Conservation (phyloP, 2,888 invertebrate species). For the Ptilodon capucinus region DNA sequence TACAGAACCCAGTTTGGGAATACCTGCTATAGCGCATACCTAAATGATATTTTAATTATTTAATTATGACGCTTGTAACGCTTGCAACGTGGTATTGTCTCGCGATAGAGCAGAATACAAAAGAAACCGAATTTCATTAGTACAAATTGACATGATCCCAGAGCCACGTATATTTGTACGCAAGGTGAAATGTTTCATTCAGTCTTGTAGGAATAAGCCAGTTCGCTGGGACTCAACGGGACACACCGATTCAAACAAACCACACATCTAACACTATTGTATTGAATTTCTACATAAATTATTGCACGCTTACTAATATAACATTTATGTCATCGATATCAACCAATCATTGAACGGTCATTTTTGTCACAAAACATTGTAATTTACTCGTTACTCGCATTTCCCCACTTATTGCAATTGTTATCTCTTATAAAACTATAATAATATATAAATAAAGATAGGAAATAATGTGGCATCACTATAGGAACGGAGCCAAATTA, state of each 20-base stretch:
- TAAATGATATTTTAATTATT: no score
- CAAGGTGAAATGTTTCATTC: slow-evolving; percentile 72
- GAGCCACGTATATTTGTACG: slow-evolving; percentile 55
- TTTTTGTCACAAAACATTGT: slow-evolving; percentile 51
- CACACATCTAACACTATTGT: slow-evolving; percentile 61
- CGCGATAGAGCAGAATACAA: slow-evolving; percentile 8
- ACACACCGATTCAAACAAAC: slow-evolving; percentile 65
- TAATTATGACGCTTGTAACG: neutral
- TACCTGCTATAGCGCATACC: no score
- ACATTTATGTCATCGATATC: slow-evolving; percentile 52
- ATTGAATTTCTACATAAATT: slow-evolving; percentile 72
- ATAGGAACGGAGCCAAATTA: slow-evolving; percentile 76
- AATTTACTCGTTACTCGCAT: slow-evolving; percentile 43
- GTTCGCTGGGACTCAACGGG: slow-evolving; percentile 60
- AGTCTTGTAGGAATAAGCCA: slow-evolving; percentile 73
- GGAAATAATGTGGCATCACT: slow-evolving; percentile 67
- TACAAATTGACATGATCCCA: slow-evolving; percentile 73
- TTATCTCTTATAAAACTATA: slow-evolving; percentile 62
- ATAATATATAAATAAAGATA: slow-evolving; percentile 74
- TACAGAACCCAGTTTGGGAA: no score
- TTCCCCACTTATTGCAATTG: slow-evolving; percentile 54
- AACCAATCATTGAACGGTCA: slow-evolving; percentile 43
- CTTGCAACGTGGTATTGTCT: neutral
- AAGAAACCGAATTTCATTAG: slow-evolving; percentile 41
- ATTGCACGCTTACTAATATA: slow-evolving; percentile 74